phyloP scores from a whole-genome alignment of 2,888 invertebrate genomes.

The Allygus modestus region DNA sequence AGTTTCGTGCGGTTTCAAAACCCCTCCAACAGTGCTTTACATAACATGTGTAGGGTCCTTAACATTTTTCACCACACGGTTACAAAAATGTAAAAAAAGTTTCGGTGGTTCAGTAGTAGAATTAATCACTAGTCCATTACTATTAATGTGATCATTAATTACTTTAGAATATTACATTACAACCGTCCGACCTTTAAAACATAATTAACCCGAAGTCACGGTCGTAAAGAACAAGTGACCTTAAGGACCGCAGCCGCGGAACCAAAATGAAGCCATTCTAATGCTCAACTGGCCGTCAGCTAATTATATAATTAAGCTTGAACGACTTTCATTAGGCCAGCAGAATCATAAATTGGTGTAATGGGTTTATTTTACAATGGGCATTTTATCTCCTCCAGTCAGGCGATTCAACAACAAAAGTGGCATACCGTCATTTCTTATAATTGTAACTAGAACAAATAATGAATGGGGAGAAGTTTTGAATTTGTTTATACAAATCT shows the following conservation, averaged over 20 bases:
- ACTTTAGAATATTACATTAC: not conserved
- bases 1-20: too few relatives aligned
- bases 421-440: too few relatives aligned
- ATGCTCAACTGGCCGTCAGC: not conserved
- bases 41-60: too few relatives aligned
- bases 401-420: too few relatives aligned
- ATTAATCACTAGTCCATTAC: not conserved
- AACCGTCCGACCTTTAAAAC: not conserved
- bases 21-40: too few relatives aligned
- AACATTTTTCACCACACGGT: too few relatives aligned
- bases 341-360: not conserved
- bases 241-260: not conserved
- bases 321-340: not conserved
- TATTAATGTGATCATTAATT: conserved; percentile 2
- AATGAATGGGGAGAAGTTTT: too few relatives aligned
- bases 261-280: conserved; percentile 15
- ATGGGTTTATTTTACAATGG: not conserved
- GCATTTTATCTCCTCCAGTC: too few relatives aligned
- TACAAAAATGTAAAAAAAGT: too few relatives aligned
- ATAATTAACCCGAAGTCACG: not conserved
- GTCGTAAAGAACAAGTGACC: conserved; percentile 19
- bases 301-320: conserved; percentile 20
- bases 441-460: too few relatives aligned
- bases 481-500: too few relatives aligned
- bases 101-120: not conserved